These are phyloP conservation scores for Empidonax alnorum DNA, from an alignment of 2,113 vertebrate species.

Conservation along the genomic window DNA sequence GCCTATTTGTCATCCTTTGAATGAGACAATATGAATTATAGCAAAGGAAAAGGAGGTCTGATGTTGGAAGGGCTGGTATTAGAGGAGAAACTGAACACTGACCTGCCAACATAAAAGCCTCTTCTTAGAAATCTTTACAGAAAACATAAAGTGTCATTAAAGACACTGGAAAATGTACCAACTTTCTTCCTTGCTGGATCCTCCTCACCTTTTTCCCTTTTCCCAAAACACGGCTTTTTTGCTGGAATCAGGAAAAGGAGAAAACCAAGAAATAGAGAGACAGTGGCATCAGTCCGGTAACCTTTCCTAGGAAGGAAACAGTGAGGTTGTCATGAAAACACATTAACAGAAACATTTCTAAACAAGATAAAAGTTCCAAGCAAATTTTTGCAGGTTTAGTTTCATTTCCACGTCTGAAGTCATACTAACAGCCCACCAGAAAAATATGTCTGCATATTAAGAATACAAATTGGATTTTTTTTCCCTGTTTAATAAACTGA, in stretches of 20 bases:
- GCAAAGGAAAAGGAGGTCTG: not conserved
- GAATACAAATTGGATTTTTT: not conserved
- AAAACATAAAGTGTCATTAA: not conserved
- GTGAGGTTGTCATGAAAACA: not conserved
- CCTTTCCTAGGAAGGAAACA: conserved; percentile 84
- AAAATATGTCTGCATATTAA: not conserved
- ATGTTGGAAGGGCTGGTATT: not conserved
- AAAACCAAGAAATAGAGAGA: conserved; percentile 94
- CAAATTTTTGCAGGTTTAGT: not conserved
- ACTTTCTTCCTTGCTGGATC: not conserved
- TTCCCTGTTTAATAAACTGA: not conserved
- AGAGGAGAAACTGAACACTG: not conserved
- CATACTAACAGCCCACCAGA: not conserved
- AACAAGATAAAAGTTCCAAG: not conserved
- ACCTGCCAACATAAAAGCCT: not conserved
- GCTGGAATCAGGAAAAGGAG: conserved; percentile 97
- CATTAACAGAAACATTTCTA: not conserved
- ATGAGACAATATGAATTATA: not conserved
- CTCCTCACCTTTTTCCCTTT: conserved; percentile 74
- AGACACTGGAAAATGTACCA: not conserved
- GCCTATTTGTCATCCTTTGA: not conserved
- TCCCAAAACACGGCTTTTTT: conserved; percentile 81
- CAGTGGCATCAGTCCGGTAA: conserved; percentile 95
- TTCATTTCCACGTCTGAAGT: not conserved
- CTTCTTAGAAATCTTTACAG: not conserved